Conservation (phyloP, 2,113 vertebrate species). For the Ptilonorhynchus violaceus region DNA sequence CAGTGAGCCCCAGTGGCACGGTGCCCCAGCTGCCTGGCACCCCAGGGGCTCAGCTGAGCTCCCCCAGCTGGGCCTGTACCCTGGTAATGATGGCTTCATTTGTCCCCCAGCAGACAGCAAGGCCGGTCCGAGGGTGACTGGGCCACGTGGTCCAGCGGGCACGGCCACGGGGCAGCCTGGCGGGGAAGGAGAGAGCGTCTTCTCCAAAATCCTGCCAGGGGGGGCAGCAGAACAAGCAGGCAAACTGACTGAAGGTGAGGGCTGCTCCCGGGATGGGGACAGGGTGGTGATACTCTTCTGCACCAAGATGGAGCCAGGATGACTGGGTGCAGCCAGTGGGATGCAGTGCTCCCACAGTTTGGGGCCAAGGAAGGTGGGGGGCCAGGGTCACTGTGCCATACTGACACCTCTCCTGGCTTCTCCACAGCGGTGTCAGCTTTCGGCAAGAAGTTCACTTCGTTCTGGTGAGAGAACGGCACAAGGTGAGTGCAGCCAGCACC, state of each 20-base stretch:
- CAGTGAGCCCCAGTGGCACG: background rate
- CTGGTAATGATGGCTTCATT: background rate
- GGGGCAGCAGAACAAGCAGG: constrained; percentile 96
- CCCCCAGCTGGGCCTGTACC: accelerated
- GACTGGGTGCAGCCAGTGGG: background rate
- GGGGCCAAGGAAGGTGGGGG: accelerated
- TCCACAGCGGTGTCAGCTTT: constrained; percentile 87
- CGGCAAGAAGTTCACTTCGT: constrained; percentile 98
- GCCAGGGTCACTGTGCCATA: accelerated
- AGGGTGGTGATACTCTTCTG: accelerated
- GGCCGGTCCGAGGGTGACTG: constrained; percentile 59
- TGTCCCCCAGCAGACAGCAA: constrained; percentile 78
- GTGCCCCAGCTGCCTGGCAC: background rate
- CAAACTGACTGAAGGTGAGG: constrained; percentile 93
- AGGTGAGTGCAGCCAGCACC: constrained; percentile 71
- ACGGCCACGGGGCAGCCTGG: constrained; percentile 74
- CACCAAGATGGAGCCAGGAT: accelerated
- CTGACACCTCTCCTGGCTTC: background rate
- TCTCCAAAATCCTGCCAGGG: constrained; percentile 94
- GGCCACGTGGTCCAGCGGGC: constrained; percentile 73
- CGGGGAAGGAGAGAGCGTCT: constrained; percentile 87
- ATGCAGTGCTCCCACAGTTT: background rate
- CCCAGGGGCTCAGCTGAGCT: background rate
- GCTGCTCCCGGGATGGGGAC: accelerated
- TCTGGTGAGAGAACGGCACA: constrained; percentile 86